Base-by-base conservation (phyloP, 1,140 invertebrate genomes). In the Brachionus angularis region DNA sequence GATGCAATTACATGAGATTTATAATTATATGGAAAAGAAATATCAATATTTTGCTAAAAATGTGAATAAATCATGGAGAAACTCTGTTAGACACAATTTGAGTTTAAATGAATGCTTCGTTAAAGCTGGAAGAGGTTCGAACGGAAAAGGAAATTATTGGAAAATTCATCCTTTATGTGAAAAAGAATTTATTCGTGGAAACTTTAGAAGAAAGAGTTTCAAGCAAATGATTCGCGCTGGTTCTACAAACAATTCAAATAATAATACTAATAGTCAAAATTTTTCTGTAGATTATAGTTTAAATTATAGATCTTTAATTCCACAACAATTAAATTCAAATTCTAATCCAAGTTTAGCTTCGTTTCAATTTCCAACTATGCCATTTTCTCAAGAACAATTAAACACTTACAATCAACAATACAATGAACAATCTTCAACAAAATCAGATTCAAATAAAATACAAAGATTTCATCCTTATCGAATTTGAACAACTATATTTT, bases 51-150 rank as follows among this genome's bases (percentile, higher is more conserved):
- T 71, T 36, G 70, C 70, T 23, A 53, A 71, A 61, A 44, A 58
- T 49, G 21, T 55, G 1, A 71, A 71, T 46, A 71, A 55, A 34
- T 53, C 70, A n/a, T 98, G 93, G 95, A 84, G 94, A 29, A 99
- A 98, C 79, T 94, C 91, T 0, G 97, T 98, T 47, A 84, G 96
- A 5, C 95, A 99, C 77, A 99, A 98, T 82, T 79, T 99, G 0
- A 96, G 93, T 0, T 83, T 98, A 0, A 98, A 99, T 82, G 95
- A 98, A 77, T 98, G 96, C 77, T 98, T 98, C 80, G 89, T 98
- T 5, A 99, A 99, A 79, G 89, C 93, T 0, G 94, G 94, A 10
- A 46, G 80, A 23, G 79, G 78, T 72, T 91, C 93, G 0, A 98
- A 97, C 79, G 95, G 95, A 0, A 99, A 98, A 79, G 95, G 85